phyloP scores from a whole-genome alignment of 2,888 invertebrate genomes.

The Agrotis puta region DNA sequence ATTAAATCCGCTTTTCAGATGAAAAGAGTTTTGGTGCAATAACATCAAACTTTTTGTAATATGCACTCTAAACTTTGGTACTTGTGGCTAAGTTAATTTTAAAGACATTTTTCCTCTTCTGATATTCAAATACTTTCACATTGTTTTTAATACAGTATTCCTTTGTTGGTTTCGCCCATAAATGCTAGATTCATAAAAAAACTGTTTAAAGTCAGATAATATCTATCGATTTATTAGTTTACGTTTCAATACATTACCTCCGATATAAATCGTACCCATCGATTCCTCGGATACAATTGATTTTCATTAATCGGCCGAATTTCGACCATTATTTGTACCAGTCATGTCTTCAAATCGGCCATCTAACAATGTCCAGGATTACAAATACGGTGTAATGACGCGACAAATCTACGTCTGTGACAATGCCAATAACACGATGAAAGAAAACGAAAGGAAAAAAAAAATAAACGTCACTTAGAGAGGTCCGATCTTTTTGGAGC shows the following conservation, averaged over 20 bases:
- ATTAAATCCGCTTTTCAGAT: slow-evolving; percentile 50
- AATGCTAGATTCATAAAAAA: slow-evolving; percentile 4
- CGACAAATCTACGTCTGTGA: slow-evolving; percentile 45
- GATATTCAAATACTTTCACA: slow-evolving; percentile 13
- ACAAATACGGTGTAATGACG: slow-evolving; percentile 49
- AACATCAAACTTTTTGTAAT: slow-evolving; percentile 45
- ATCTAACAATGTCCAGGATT: slow-evolving; percentile 52
- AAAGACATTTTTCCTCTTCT: slow-evolving; percentile 26
- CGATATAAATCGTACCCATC: slow-evolving; percentile 31
- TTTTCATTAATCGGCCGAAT: slow-evolving; percentile 39
- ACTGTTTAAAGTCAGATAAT: background rate
- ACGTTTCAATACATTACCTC: slow-evolving; percentile 44
- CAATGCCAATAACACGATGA: slow-evolving; percentile 32
- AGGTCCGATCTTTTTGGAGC: slow-evolving; percentile 52
- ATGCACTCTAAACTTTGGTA: slow-evolving; percentile 50
- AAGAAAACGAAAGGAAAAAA: slow-evolving; percentile 18
- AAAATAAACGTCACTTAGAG: slow-evolving; percentile 32
- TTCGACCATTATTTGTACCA: slow-evolving; percentile 33
- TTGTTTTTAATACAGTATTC: slow-evolving; percentile 23
- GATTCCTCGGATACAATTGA: background rate
- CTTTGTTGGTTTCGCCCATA: background rate
- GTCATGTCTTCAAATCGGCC: slow-evolving; percentile 38
- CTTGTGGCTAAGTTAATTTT: slow-evolving; percentile 41
- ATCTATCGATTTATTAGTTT: slow-evolving; percentile 4
- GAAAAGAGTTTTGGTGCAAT: slow-evolving; percentile 49